Conservation (phyloP, 2,797 vertebrate genomes). For the Ctenochaetus hawaiiensis region DNA sequence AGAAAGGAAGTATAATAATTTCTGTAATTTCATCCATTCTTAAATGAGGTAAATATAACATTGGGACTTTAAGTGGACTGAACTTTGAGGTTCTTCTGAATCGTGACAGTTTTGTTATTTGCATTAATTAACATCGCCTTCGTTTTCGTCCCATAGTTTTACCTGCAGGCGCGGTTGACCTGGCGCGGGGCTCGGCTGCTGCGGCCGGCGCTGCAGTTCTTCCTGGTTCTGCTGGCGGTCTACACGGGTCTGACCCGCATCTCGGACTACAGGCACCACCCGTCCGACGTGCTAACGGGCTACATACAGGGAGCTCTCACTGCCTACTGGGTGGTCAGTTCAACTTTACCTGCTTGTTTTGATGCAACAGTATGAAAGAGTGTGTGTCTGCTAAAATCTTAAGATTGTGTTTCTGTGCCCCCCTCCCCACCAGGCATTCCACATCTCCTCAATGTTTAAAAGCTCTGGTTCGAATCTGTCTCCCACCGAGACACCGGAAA, state of each 20-base stretch:
- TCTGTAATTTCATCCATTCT: no score
- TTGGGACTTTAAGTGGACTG: neutral
- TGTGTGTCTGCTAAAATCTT: slow-evolving; percentile 19
- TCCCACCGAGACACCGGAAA: slow-evolving; percentile 53
- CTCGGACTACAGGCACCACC: slow-evolving; percentile 83
- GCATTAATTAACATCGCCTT: neutral
- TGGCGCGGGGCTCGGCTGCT: slow-evolving; percentile 80
- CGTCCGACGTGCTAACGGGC: slow-evolving; percentile 76
- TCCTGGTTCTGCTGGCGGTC: slow-evolving; percentile 80
- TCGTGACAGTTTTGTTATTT: no score
- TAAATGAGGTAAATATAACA: no score
- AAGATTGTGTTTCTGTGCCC: slow-evolving; percentile 28
- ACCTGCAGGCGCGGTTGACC: slow-evolving; percentile 79
- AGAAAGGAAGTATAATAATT: no score
- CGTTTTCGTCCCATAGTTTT: slow-evolving; percentile 74
- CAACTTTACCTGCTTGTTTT: slow-evolving; percentile 9
- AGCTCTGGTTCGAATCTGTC: slow-evolving; percentile 48
- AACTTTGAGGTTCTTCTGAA: neutral
- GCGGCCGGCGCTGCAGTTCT: slow-evolving; percentile 78
- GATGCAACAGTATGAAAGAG: neutral
- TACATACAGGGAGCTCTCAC: slow-evolving; percentile 83
- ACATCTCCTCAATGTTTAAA: slow-evolving; percentile 82
- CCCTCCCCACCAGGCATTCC: slow-evolving; percentile 69
- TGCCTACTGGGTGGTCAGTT: slow-evolving; percentile 87
- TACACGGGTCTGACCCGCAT: slow-evolving; percentile 83